Percentiles rank a stretch among this genome's conserved stretches.
Conservation (phyloP, 1,140 invertebrate species). For the Sitobion miscanthi region DNA sequence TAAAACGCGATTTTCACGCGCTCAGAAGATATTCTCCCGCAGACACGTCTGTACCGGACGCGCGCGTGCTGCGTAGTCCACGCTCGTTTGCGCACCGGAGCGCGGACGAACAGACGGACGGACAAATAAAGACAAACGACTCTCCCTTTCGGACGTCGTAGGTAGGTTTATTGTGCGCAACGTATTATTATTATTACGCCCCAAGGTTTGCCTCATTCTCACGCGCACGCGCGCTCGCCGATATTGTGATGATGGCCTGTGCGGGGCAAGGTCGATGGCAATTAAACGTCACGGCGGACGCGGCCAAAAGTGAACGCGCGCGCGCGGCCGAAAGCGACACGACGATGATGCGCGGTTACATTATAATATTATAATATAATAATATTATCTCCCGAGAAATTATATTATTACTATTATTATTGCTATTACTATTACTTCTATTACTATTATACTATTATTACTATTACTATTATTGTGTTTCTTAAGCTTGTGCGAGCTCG, state of each 20-base stretch:
- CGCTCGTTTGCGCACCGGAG: not conserved
- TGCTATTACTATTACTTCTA: not conserved
- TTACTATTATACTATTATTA: not conserved
- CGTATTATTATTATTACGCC: conserved; percentile 49
- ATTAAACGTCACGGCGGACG: conserved; percentile 42
- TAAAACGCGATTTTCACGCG: too few relatives aligned
- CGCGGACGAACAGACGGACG: not conserved
- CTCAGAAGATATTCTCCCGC: too few relatives aligned
- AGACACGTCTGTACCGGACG: not conserved
- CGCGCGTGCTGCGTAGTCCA: not conserved
- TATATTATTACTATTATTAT: not conserved
- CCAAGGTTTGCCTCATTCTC: not conserved
- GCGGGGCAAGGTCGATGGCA: conserved; percentile 30
- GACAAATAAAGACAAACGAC: not conserved
- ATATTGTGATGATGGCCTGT: not conserved
- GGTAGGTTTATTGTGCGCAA: conserved; percentile 7
- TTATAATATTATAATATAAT: not conserved
- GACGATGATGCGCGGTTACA: not conserved
- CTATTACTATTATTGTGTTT: not conserved
- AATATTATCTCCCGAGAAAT: conserved; percentile 1
- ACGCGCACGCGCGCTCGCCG: too few relatives aligned
- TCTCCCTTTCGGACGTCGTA: conserved; percentile 34
- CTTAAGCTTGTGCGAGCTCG: not conserved
- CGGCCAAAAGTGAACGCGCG: conserved; percentile 29
- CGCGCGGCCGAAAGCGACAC: conserved; percentile 29